Percentiles rank a stretch among this genome's conserved stretches.
Conservation (phyloP, 2,888 invertebrate genomes). For the Ditula angustiorana region DNA sequence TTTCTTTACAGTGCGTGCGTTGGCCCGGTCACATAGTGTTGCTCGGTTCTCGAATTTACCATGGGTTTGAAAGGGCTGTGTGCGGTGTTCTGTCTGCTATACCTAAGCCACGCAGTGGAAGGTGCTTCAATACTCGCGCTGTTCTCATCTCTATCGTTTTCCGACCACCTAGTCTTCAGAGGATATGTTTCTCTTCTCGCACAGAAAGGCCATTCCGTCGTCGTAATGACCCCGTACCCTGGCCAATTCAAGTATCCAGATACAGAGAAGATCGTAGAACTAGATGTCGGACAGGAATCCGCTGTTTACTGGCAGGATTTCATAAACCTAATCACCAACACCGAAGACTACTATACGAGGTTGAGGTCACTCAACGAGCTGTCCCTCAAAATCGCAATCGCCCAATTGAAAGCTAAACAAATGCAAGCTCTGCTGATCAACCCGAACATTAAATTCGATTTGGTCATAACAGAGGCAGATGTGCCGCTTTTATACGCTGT, state of each 20-base stretch:
- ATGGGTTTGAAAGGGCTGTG: constrained; percentile 54
- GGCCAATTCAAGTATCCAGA: constrained; percentile 71
- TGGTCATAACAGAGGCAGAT: constrained; percentile 84
- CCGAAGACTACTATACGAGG: constrained; percentile 68
- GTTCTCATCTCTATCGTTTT: constrained; percentile 72
- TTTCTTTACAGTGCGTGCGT: constrained; percentile 49
- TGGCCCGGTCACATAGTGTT: constrained; percentile 45
- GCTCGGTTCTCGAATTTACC: constrained; percentile 34
- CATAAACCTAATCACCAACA: constrained; percentile 63
- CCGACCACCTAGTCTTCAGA: constrained; percentile 75
- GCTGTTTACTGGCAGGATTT: constrained; percentile 71
- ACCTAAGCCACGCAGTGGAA: constrained; percentile 49
- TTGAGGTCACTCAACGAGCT: constrained; percentile 66
- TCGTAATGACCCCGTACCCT: constrained; percentile 77
- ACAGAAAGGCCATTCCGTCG: constrained; percentile 67
- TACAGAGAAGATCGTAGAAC: constrained; percentile 66
- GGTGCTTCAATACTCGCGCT: constrained; percentile 70
- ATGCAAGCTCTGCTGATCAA: constrained; percentile 72
- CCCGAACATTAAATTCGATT: constrained; percentile 80
- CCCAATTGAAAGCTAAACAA: constrained; percentile 73
- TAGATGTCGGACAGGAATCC: constrained; percentile 72
- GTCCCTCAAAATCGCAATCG: constrained; percentile 67
- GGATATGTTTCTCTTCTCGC: constrained; percentile 70
- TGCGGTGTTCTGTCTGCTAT: constrained; percentile 52
- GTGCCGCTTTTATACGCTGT: constrained; percentile 78